Conservation (phyloP, 1,140 invertebrate species). For the Pseudomyrmex pallidus region DNA sequence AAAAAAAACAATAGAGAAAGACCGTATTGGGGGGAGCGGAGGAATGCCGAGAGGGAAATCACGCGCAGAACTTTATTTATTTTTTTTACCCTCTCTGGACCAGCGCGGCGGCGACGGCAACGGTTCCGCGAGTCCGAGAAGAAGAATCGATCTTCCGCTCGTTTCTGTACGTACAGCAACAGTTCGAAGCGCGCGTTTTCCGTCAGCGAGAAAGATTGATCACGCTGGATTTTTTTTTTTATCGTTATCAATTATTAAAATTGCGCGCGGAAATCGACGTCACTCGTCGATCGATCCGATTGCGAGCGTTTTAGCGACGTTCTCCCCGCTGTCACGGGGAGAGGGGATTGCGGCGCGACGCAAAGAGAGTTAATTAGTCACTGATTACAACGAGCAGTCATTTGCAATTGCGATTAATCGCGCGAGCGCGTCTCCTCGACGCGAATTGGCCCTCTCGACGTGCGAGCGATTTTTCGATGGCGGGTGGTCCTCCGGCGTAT, state of each 20-base stretch:
- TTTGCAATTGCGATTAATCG: conserved; percentile 57
- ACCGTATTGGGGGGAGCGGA: background rate
- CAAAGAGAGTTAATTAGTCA: conserved; percentile 27
- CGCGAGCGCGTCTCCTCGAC: background rate
- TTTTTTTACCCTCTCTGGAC: background rate
- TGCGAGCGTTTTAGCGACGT: too few species aligned
- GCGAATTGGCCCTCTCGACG: conserved; percentile 26
- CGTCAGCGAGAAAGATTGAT: conserved; percentile 39
- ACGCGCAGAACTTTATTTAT: conserved; percentile 15
- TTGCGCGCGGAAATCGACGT: conserved; percentile 17
- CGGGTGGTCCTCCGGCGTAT: conserved; percentile 48
- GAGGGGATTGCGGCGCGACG: background rate
- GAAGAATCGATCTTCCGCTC: conserved; percentile 26
- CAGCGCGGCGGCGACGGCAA: background rate
- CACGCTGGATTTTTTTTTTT: background rate
- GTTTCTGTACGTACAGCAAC: background rate
- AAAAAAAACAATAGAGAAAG: background rate
- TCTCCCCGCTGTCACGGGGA: background rate
- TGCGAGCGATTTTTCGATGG: conserved; percentile 50
- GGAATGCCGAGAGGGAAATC: conserved; percentile 8
- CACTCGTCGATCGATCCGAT: conserved; percentile 28
- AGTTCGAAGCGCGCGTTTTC: conserved; percentile 23
- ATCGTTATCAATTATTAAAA: background rate
- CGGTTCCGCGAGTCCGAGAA: background rate
- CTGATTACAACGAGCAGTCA: conserved; percentile 48